These are phyloP conservation scores for Lontra canadensis DNA, from an alignment of 2,113 vertebrate species.

Conservation along the genomic window DNA sequence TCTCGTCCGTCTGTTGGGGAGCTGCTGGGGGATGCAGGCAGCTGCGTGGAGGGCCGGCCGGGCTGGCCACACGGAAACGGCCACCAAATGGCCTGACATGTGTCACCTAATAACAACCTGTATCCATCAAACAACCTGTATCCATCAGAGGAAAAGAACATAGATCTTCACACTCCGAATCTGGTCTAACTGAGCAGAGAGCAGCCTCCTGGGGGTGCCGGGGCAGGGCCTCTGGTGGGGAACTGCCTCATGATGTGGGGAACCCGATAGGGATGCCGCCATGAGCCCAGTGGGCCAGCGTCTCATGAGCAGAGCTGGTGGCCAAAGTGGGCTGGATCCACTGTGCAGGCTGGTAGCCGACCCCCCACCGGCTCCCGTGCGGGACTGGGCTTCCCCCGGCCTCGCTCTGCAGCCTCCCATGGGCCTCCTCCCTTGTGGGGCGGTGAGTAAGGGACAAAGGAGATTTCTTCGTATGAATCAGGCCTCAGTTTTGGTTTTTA, in stretches of 20 bases:
- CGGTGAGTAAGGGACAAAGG: background rate
- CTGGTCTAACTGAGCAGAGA: background rate
- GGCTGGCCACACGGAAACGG: too few species aligned
- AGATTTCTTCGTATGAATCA: background rate
- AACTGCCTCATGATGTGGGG: too few species aligned
- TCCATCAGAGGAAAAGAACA: background rate
- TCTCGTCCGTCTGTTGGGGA: background rate
- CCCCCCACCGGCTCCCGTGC: accelerated
- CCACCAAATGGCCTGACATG: accelerated
- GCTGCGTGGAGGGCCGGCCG: accelerated
- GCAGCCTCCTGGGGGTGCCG: too few species aligned
- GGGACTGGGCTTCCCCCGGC: accelerated
- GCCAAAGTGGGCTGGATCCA: accelerated
- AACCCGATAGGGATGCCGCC: accelerated
- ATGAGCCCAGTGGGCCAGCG: background rate
- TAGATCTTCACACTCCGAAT: background rate
- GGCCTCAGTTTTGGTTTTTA: background rate
- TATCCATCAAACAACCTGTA: too few species aligned
- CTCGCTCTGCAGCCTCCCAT: accelerated
- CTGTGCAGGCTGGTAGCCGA: accelerated
- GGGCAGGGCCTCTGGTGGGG: too few species aligned
- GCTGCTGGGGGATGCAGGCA: background rate
- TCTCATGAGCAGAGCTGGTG: background rate
- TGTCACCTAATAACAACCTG: accelerated
- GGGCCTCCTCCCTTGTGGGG: accelerated